Conservation (phyloP, 2,113 vertebrate species). For the Strix uralensis region DNA sequence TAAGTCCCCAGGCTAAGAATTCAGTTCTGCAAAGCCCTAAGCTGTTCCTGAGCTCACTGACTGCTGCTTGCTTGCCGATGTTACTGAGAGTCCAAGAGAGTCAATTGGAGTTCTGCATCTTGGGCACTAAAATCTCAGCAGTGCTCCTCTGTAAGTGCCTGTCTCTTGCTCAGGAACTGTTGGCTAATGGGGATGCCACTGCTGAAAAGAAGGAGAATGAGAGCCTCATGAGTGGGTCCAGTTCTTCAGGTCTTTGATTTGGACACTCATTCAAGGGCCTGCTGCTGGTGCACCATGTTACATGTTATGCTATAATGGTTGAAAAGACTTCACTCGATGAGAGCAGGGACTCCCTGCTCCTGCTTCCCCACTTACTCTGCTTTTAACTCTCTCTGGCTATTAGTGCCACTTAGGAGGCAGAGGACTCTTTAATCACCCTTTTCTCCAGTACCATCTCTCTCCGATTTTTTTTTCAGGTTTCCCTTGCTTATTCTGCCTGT, state of each 20-base stretch:
- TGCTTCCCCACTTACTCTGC: background rate
- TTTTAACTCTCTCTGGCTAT: background rate
- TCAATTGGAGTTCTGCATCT: background rate
- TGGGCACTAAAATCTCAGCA: background rate
- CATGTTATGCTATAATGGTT: fast-evolving
- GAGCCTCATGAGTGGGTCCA: background rate
- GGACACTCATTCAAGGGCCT: background rate
- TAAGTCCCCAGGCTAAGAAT: background rate
- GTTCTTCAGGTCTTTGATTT: background rate
- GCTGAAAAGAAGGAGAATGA: background rate
- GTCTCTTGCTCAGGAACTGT: background rate
- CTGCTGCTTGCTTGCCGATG: background rate
- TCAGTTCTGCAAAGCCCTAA: background rate
- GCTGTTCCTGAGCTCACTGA: background rate
- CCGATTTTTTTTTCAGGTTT: background rate
- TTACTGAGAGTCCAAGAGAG: background rate
- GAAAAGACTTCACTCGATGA: background rate
- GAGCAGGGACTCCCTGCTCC: background rate
- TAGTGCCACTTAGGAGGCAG: background rate
- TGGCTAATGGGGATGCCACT: background rate
- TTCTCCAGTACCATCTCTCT: background rate
- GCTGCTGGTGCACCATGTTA: background rate
- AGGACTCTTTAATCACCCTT: background rate
- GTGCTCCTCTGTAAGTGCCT: background rate
- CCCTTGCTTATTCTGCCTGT: background rate